A percentile compares a stretch with the other conserved stretches of the same genome.
Conservation (phyloP, 2,888 invertebrate genomes). For the Drosophila prolongata region DNA sequence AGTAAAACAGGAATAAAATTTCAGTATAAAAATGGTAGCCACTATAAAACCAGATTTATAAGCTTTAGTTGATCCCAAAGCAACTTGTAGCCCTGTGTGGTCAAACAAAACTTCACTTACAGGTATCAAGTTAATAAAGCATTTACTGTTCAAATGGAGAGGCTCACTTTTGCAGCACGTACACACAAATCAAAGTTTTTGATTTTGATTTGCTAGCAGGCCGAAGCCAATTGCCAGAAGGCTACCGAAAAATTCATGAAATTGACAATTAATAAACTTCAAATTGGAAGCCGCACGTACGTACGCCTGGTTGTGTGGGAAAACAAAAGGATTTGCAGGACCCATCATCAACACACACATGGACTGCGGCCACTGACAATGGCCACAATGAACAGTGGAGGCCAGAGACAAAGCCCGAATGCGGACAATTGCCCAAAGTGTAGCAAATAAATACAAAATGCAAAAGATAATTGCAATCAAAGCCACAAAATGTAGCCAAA, state of each 20-base stretch:
- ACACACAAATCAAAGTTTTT: slow-evolving; percentile 25
- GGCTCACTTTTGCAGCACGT: not conserved
- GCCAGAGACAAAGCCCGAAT: slow-evolving; percentile 54
- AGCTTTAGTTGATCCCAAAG: too few species aligned
- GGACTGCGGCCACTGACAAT: slow-evolving; percentile 27
- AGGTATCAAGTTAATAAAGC: slow-evolving; percentile 17
- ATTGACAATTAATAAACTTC: slow-evolving; percentile 78
- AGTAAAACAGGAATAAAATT: too few species aligned
- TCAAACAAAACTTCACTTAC: slow-evolving; percentile 4
- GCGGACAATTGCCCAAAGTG: slow-evolving; percentile 76
- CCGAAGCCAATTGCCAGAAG: slow-evolving; percentile 24
- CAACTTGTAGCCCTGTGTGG: not conserved
- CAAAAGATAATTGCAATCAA: slow-evolving; percentile 82
- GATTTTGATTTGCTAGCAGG: slow-evolving; percentile 18
- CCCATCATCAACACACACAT: slow-evolving; percentile 20
- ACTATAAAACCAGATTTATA: too few species aligned
- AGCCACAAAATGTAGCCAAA: slow-evolving; percentile 80
- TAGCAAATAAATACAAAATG: slow-evolving; percentile 80
- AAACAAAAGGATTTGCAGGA: slow-evolving; percentile 35
- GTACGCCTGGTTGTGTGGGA: not conserved
- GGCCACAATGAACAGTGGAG: slow-evolving; percentile 28
- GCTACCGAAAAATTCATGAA: slow-evolving; percentile 43
- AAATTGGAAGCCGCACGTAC: slow-evolving; percentile 46
- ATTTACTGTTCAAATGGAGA: slow-evolving; percentile 21
- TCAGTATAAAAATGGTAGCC: too few species aligned